Evolutionary conservation across 2,113 vertebrate species (phyloP).

Genomic region (human (Homo sapiens)): DNA sequence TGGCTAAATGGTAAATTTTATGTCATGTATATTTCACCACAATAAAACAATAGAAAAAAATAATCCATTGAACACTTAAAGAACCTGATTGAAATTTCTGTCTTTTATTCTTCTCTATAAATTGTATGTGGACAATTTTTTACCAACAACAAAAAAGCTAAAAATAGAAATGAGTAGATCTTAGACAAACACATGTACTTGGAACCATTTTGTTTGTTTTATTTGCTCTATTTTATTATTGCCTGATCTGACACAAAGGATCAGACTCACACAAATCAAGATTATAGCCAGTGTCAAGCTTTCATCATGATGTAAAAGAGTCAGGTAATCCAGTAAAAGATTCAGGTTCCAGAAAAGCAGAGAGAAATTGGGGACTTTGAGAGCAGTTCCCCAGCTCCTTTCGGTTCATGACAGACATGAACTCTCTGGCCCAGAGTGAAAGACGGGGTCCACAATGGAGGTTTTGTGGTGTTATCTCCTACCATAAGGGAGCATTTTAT

Average conservation of each 20-base stretch:
- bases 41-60: not conserved
- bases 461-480: not conserved
- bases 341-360: not conserved
- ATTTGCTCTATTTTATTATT: not conserved
- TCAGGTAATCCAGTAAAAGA: not conserved
- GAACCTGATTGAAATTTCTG: not conserved
- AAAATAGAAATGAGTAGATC: not conserved
- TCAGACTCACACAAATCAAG: not conserved
- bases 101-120: not conserved
- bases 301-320: not conserved
- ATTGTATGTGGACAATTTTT: not conserved
- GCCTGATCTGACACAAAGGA: not conserved
- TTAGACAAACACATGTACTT: not conserved
- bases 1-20: not conserved
- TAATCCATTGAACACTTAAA: not conserved
- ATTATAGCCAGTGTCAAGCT: not conserved
- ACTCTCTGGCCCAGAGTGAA: not conserved
- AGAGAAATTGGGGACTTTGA: not conserved
- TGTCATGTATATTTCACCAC: not conserved
- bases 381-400: not conserved
- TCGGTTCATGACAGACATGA: not conserved
- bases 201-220: not conserved
- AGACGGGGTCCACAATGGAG: not conserved
- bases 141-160: not conserved
- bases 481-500: not conserved